phyloP scores from a whole-genome alignment of 2,113 vertebrate species.

The Carettochelys insculpta region DNA sequence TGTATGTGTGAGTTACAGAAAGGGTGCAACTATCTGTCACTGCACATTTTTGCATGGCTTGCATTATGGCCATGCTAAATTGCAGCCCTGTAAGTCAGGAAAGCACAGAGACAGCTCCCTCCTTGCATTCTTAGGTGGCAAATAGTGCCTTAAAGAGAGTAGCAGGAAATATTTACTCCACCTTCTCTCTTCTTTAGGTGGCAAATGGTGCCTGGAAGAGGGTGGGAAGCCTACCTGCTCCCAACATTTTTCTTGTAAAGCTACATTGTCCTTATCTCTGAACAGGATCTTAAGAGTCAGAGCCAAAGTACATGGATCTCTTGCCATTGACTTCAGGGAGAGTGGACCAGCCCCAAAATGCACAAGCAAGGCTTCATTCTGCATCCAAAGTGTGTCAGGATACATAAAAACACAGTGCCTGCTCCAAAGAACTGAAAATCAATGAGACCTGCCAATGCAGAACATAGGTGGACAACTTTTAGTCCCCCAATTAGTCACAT shows the following conservation, averaged over 20 bases:
- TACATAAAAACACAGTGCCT: not conserved
- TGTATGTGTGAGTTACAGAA: accelerated
- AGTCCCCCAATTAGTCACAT: not conserved
- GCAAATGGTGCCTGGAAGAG: not conserved
- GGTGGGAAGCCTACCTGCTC: not conserved
- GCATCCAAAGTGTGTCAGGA: not conserved
- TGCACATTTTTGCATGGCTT: not conserved
- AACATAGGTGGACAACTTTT: not conserved
- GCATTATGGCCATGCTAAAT: not conserved
- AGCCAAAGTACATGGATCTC: not conserved
- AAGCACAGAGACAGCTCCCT: not conserved
- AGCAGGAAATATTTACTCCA: accelerated
- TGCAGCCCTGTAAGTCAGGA: not conserved
- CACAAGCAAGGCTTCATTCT: not conserved
- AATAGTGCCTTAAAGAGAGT: too few species aligned
- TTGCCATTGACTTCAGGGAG: not conserved
- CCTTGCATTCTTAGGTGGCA: not conserved
- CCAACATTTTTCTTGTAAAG: not conserved
- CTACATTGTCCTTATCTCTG: not conserved
- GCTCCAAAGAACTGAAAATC: not conserved
- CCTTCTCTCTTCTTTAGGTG: not conserved
- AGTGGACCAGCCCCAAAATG: not conserved
- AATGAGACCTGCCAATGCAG: not conserved
- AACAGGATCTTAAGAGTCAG: not conserved
- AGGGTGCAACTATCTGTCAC: not conserved